These are phyloP conservation scores for Donacobius atricapilla DNA, from an alignment of 2,113 vertebrate genomes.

Conservation along the genomic window DNA sequence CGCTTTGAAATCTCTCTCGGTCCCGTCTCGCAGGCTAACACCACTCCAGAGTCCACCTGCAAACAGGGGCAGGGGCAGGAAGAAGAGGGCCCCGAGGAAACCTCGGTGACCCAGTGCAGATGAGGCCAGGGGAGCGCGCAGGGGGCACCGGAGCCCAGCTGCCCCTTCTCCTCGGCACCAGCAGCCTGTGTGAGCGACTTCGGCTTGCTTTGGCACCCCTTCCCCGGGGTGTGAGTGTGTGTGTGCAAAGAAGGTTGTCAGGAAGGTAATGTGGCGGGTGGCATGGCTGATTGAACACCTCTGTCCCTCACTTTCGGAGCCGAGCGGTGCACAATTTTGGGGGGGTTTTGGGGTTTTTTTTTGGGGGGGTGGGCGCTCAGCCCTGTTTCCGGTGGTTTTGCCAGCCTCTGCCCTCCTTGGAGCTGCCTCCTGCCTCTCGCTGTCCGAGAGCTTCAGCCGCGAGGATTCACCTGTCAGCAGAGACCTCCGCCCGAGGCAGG, in stretches of 20 bases:
- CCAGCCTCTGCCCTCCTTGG: background rate
- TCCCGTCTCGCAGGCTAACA: background rate
- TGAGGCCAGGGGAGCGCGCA: background rate
- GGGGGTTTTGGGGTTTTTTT: background rate
- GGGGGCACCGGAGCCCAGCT: background rate
- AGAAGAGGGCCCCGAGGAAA: background rate
- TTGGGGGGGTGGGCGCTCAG: fast-evolving
- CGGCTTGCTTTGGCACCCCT: background rate
- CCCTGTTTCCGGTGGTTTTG: background rate
- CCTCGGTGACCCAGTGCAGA: background rate
- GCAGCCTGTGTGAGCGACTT: background rate
- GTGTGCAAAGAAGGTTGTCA: background rate
- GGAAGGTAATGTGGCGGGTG: background rate
- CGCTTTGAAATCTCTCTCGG: background rate
- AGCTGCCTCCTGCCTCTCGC: background rate
- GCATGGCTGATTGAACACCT: too few relatives aligned
- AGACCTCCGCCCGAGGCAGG: background rate
- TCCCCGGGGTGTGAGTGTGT: too few relatives aligned
- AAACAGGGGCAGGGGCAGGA: background rate
- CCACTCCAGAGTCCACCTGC: background rate
- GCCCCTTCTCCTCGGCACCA: background rate
- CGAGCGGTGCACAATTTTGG: fast-evolving
- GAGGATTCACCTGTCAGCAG: background rate
- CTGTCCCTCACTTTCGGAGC: background rate
- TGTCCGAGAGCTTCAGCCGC: background rate